Conservation (phyloP, 2,113 vertebrate genomes). For the Lepus timidus region DNA sequence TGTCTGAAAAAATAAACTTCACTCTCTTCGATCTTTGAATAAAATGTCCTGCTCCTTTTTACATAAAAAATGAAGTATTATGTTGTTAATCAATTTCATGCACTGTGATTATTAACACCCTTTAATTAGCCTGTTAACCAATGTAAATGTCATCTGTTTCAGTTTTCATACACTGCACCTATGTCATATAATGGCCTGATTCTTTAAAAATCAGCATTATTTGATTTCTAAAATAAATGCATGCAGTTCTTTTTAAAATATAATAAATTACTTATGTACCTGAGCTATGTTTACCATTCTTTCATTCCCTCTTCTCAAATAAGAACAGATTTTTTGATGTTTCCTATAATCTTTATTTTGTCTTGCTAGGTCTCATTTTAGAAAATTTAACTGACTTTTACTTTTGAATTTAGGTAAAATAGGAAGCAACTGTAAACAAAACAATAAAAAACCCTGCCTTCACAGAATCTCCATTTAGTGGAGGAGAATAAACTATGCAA, state of each 20-base stretch:
- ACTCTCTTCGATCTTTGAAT: conserved; percentile 35
- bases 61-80: neutral
- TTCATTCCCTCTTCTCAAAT: neutral
- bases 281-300: neutral
- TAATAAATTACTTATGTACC: neutral
- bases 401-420: neutral
- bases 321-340: neutral
- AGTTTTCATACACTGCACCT: neutral
- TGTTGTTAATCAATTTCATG: conserved; percentile 42
- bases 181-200: conserved; percentile 12
- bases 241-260: conserved; percentile 24
- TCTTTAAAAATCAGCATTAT: conserved; percentile 63
- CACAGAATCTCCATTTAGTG: neutral
- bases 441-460: neutral
- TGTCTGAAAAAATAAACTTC: neutral
- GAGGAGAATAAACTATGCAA: neutral
- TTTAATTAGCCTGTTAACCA: conserved; percentile 69
- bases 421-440: neutral
- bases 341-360: neutral
- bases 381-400: neutral
- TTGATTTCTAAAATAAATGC: conserved; percentile 39
- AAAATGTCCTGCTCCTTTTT: neutral
- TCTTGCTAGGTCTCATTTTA: neutral
- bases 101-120: conserved; percentile 10
- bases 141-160: conserved; percentile 51